A percentile compares a stretch with the other conserved stretches of the same genome.
Evolutionary conservation across 2,113 vertebrate species (phyloP).

Genomic region (Oxyura jamaicensis): DNA sequence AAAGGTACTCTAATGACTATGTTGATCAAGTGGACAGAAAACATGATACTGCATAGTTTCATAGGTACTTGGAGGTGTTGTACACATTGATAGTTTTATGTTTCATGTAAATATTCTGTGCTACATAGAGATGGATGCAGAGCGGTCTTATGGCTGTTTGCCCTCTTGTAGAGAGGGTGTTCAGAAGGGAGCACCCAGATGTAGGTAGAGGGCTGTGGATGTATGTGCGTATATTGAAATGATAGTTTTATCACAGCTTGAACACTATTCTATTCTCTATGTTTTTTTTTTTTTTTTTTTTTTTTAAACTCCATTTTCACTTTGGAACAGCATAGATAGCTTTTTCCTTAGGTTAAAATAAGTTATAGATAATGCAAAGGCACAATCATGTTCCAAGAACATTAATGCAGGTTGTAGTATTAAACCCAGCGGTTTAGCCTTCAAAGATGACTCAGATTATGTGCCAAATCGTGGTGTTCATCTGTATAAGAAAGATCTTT

Average conservation of each 20-base stretch:
- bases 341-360: neutral
- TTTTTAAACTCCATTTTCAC: neutral
- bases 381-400: neutral
- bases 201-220: neutral
- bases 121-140: neutral
- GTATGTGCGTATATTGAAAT: accelerated
- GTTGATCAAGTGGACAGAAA: neutral
- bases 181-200: neutral
- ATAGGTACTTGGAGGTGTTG: neutral
- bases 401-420: neutral
- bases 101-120: neutral
- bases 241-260: neutral
- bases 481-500: neutral
- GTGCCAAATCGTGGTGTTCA: neutral
- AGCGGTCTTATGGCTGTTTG: neutral
- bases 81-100: neutral
- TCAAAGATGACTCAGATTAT: neutral
- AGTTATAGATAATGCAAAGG: neutral
- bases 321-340: neutral
- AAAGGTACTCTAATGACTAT: neutral
- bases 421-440: neutral
- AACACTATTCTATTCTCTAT: neutral
- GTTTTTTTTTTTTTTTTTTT: neutral
- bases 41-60: neutral
- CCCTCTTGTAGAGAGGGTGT: neutral